phyloP scores from a whole-genome alignment of 2,888 invertebrate species.

The Lomographa bimaculata region DNA sequence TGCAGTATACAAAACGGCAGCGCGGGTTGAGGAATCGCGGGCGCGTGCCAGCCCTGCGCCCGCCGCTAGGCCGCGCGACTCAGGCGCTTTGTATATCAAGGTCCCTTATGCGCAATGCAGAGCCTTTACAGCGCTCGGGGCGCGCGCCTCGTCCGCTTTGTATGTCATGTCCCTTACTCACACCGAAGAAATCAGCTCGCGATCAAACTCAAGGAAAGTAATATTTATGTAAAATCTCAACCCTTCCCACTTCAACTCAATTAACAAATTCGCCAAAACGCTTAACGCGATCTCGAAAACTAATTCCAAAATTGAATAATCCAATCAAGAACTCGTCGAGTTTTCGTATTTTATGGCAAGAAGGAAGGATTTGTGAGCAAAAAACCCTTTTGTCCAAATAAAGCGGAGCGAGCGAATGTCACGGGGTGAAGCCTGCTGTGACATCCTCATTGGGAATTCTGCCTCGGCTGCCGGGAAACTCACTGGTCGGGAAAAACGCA shows the following conservation, averaged over 20 bases:
- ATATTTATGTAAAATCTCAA: conserved; percentile 28
- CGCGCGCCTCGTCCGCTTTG: too few species aligned
- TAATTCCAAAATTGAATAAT: conserved; percentile 62
- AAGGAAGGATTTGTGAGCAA: conserved; percentile 52
- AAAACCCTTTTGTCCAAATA: conserved; percentile 79
- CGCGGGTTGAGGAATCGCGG: too few species aligned
- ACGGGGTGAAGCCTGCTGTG: conserved; percentile 66
- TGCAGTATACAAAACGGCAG: too few species aligned
- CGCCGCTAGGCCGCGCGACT: too few species aligned
- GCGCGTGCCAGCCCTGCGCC: too few species aligned
- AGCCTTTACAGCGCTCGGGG: too few species aligned
- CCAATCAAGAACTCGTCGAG: conserved; percentile 51
- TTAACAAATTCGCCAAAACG: conserved; percentile 35
- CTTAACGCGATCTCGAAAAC: conserved; percentile 50
- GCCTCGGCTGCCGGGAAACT: conserved; percentile 41
- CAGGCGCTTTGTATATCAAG: too few species aligned
- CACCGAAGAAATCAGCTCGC: too few species aligned
- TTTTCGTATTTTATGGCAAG: conserved; percentile 45
- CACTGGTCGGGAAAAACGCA: conserved; percentile 42
- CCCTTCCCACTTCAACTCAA: conserved; percentile 30
- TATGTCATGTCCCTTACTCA: too few species aligned
- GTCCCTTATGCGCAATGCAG: too few species aligned
- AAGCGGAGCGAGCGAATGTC: conserved; percentile 68
- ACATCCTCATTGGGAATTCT: conserved; percentile 73
- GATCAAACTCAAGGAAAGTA: conserved; percentile 23